Evolutionary conservation across 2,888 invertebrate genomes (phyloP).

Genomic region (Dryobota labecula): DNA sequence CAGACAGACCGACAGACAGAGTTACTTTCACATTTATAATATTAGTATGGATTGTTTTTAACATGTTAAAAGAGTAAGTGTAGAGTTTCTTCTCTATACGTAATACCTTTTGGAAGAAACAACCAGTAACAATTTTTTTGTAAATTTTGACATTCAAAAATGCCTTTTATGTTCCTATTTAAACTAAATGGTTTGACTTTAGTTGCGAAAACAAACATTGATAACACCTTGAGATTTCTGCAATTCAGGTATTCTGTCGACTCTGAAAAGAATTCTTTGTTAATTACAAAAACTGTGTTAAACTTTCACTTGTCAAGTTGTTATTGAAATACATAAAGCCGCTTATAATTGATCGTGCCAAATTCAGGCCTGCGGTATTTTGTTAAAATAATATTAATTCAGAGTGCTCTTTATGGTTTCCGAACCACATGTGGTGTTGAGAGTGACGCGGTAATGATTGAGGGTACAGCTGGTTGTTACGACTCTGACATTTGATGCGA

Average conservation of each 20-base stretch:
- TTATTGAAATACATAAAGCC: slow-evolving; percentile 39
- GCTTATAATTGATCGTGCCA: slow-evolving; percentile 53
- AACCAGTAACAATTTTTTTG: too few species aligned
- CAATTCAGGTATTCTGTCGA: neutral
- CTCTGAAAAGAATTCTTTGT: slow-evolving; percentile 14
- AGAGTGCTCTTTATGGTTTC: slow-evolving; percentile 55
- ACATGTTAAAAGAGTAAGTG: too few species aligned
- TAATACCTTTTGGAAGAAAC: too few species aligned
- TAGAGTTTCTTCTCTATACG: too few species aligned
- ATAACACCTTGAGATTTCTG: slow-evolving; percentile 15
- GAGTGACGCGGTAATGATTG: slow-evolving; percentile 55
- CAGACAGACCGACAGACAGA: too few species aligned
- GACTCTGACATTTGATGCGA: slow-evolving; percentile 61
- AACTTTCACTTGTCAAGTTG: slow-evolving; percentile 63
- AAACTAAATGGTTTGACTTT: too few species aligned
- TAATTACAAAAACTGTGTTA: slow-evolving; percentile 37
- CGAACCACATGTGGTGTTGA: slow-evolving; percentile 51
- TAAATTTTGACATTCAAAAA: too few species aligned
- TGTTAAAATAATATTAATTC: slow-evolving; percentile 63
- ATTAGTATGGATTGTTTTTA: too few species aligned
- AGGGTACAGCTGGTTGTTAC: slow-evolving; percentile 53
- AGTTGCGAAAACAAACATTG: slow-evolving; percentile 1
- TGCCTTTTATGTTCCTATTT: too few species aligned
- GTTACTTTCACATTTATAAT: too few species aligned
- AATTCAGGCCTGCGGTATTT: slow-evolving; percentile 47